Evolutionary conservation across 2,113 vertebrate species (phyloP), one percentile per base, ranked within the genome.

Genomic region (Anolis sagrei): DNA sequence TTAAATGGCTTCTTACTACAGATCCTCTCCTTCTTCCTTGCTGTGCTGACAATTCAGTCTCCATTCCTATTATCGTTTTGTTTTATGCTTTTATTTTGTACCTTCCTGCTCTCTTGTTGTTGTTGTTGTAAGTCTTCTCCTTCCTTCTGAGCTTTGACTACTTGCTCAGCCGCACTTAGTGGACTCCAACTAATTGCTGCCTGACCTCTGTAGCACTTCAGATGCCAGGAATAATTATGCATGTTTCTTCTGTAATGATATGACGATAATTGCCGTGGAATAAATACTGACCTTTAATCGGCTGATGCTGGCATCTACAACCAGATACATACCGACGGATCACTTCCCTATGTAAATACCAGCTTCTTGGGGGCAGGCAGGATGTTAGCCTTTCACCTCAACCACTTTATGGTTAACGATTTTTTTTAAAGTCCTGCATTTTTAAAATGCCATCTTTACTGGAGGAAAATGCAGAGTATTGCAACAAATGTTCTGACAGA

Each of bases 171-270:
- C 81, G 29, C 34, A 82, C 54, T 88, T 79, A 89, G 79, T 23
- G 8, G 74, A 62, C 34, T 82, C 64, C 36, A 49, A 39, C 39
- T 89, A 89, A 89, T 89, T 89, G 73, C 58, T 16, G 14, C 34
- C 51, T 89, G 74, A 89, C 73, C 44, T 79, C 54, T 18, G 18
- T 51, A 32, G 44, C 68, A 79, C 75, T 79, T 82, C 61, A 64
- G 78, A 85, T 85, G 78, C 76, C 69, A 76, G 64, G 58, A 76
- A 85, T 88, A 76, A 84, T 85, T 88, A 85, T 29, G 54, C 7
- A 0, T 81, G 78, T 81, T 70, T 77, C 72, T 81, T 81, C 78
- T 70, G 39, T 81, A 88, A 85, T 79, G 76, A 79, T 77, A 78
- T 49, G 58, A 68, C 77, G 61, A 73, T 58, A 79, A 79, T 86